Evolutionary conservation across 2,113 vertebrate genomes (phyloP).

Genomic region (human (Homo sapiens)): GRCh38 chr5:64635001-64635500

Average conservation of each 20-base stretch:
- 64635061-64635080: neutral
- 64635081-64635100: neutral
- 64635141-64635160: neutral
- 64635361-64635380: neutral
- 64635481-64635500: neutral
- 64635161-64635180: neutral
- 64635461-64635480: slow-evolving; percentile 28
- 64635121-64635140: neutral
- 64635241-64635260: neutral
- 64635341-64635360: neutral
- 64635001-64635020: slow-evolving; percentile 9
- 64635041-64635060: neutral
- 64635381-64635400: slow-evolving; percentile 10
- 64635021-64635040: slow-evolving; percentile 56
- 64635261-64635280: slow-evolving; percentile 71
- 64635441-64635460: neutral
- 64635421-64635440: neutral
- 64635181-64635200: neutral
- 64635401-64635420: neutral
- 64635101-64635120: neutral
- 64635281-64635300: slow-evolving; percentile 11
- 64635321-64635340: slow-evolving; percentile 48
- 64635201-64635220: neutral
- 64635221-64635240: slow-evolving; percentile 16
- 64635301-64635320: neutral